Conservation (phyloP, 1,140 invertebrate species). For the Linepithema humile region DNA sequence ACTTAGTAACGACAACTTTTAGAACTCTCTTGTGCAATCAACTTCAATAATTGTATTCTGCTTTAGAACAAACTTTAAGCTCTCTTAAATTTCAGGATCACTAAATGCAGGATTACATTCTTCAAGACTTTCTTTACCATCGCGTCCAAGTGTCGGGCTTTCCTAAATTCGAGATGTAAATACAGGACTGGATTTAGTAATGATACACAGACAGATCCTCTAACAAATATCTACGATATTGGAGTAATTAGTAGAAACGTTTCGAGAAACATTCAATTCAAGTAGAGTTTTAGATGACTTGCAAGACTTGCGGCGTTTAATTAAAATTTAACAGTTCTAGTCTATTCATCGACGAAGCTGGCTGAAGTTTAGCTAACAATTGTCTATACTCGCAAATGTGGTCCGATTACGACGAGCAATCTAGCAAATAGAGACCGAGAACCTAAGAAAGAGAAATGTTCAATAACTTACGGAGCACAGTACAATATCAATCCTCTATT, state of each 20-base stretch:
- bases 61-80: constrained; percentile 7
- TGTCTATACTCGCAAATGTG: constrained; percentile 59
- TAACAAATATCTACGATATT: background rate
- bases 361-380: constrained; percentile 3
- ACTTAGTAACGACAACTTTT: constrained; percentile 2
- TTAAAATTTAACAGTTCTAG: background rate
- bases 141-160: background rate
- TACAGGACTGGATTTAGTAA: background rate
- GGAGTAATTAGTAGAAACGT: background rate
- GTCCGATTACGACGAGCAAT: constrained; percentile 66
- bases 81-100: background rate
- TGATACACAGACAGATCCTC: no score
- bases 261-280: background rate
- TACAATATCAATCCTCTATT: constrained; percentile 72
- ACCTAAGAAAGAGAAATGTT: constrained; percentile 63
- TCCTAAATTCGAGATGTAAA: constrained; percentile 8
- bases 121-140: background rate
- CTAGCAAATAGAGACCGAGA: constrained; percentile 58
- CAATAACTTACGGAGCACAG: constrained; percentile 71
- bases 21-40: background rate
- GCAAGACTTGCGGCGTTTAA: background rate
- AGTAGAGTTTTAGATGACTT: background rate
- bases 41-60: constrained; percentile 37
- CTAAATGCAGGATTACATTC: background rate
- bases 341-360: background rate